Evolutionary conservation across 2,888 invertebrate species (phyloP), one percentile per base, ranked within the genome.

Genomic region (Neoascia interrupta): DNA sequence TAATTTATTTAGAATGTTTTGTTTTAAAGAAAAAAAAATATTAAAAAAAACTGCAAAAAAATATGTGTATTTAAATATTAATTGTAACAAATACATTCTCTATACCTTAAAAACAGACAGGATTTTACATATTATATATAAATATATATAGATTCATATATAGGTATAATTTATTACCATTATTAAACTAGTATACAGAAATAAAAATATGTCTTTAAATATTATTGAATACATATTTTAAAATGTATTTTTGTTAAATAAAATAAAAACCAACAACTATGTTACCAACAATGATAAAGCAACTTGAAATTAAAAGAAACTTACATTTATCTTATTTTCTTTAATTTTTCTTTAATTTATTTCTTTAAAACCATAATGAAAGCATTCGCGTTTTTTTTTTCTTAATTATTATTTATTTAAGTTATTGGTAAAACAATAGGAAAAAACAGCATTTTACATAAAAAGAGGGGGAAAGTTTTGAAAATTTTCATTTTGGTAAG

Each of bases 131-230:
- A 79, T 64, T 60, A 81, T 81, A 69, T 68, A 64, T 51, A 81
- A 34, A 64, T 74, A 83, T 81, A 82, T 72, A 83, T 74, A 72
- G 74, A 82, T 81, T 81, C 72, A 82, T 60, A 84, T 82, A 64
- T 76, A 81, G 81, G 81, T 81, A 64, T 75, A 84, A 81, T 80
- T 82, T 72, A 81, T 83, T 83, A 83, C 63, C 53, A 74, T 81
- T 82, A 80, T 68, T 60, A 81, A 82, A 82, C 81, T 76, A 75
- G 75, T 75, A 81, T 75, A 81, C 70, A 81, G 45, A 70, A 58
- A 21, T 19, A 19, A 47, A 61, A 36, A 15, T 70, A 47, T 70
- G 23, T 51, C 58, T 74, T 58, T 64, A 54, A 54, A 66, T 61
- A 75, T 75, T 61, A 66, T 66, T 68, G 39, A 68, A 79, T 73